These are phyloP conservation scores for Chrysotoxum bicinctum DNA, from an alignment of 2,888 invertebrate genomes.

Conservation along the genomic window DNA sequence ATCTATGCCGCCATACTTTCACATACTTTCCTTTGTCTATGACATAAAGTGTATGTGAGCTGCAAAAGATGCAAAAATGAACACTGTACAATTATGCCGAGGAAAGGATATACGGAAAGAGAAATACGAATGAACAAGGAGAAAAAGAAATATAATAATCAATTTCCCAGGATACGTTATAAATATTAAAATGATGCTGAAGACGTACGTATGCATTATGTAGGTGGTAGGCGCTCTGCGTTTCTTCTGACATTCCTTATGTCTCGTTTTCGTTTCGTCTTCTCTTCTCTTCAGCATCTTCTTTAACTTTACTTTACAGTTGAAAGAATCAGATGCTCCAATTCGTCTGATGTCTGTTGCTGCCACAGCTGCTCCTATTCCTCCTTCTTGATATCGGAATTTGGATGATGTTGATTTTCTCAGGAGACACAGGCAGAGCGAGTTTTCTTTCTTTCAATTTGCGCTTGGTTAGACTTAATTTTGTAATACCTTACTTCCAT, in stretches of 20 bases:
- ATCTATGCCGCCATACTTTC: neutral
- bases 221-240: constrained; percentile 27
- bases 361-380: neutral
- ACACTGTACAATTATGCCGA: neutral
- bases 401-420: constrained; percentile 47
- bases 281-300: neutral
- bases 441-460: constrained; percentile 51
- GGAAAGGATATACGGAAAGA: neutral
- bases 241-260: neutral
- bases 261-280: neutral
- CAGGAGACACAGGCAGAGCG: constrained; percentile 30
- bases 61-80: constrained; percentile 44
- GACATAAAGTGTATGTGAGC: constrained; percentile 14
- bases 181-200: constrained; percentile 52
- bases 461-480: constrained; percentile 66
- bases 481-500: constrained; percentile 49
- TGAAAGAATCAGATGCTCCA: constrained; percentile 10
- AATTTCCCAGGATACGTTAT: constrained; percentile 63
- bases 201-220: too few relatives aligned
- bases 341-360: constrained; percentile 38
- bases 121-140: neutral
- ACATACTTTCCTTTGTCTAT: neutral
- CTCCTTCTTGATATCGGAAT: neutral
- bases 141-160: constrained; percentile 29
- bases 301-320: constrained; percentile 23